These are phyloP conservation scores for Acrocephalus kingi DNA, from an alignment of 2,113 vertebrate species.

Conservation along the genomic window DNA sequence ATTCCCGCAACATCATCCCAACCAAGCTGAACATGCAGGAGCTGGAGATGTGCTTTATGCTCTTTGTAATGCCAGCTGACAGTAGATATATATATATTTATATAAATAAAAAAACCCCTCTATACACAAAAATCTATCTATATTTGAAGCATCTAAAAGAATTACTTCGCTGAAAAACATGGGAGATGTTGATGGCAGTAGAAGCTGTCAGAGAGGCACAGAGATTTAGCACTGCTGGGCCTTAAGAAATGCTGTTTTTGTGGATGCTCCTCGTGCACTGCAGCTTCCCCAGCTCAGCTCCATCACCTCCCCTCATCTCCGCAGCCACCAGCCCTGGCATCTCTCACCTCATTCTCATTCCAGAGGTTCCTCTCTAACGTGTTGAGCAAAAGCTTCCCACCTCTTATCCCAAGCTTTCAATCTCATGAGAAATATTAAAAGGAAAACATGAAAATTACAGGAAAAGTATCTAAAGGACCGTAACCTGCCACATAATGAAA, in stretches of 20 bases:
- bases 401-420: slow-evolving; percentile 13
- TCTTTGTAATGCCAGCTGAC: neutral
- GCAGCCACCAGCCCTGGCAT: neutral
- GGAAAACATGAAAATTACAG: slow-evolving; percentile 52
- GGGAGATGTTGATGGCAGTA: neutral
- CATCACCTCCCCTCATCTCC: neutral
- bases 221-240: slow-evolving; percentile 32
- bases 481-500: slow-evolving; percentile 15
- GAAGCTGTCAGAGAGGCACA: neutral
- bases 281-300: neutral
- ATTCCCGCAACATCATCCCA: accelerated
- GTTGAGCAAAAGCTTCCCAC: slow-evolving; percentile 8
- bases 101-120: neutral
- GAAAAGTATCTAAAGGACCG: slow-evolving; percentile 24
- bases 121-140: neutral
- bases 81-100: neutral
- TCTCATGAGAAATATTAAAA: slow-evolving; percentile 48
- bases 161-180: neutral
- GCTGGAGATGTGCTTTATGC: neutral
- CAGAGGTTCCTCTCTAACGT: neutral
- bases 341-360: slow-evolving; percentile 43
- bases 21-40: neutral
- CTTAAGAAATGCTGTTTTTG: neutral
- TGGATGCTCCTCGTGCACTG: neutral
- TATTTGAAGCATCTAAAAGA: neutral